A percentile compares a stretch with the other conserved stretches of the same genome.
Evolutionary conservation across 2,113 vertebrate genomes (phyloP).

Genomic region (Papio anubis): DNA sequence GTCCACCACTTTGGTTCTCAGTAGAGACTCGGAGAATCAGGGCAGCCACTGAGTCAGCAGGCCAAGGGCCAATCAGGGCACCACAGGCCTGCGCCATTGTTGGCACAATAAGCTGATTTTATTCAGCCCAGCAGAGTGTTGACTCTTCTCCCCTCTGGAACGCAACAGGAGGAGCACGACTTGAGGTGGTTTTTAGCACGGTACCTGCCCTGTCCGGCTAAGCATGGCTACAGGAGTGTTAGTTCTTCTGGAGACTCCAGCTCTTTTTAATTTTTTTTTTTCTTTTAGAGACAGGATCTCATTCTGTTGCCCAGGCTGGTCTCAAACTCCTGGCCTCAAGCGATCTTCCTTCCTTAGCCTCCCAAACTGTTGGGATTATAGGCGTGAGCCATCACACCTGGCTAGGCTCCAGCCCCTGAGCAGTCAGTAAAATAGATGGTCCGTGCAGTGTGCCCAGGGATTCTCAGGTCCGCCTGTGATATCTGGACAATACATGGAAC

Average conservation of each 20-base stretch:
- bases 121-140: slow-evolving; percentile 19
- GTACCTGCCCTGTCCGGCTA: too few species aligned
- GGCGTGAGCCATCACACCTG: too few species aligned
- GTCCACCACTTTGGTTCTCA: neutral
- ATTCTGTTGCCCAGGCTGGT: too few species aligned
- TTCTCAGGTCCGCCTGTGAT: neutral
- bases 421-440: neutral
- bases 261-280: too few species aligned
- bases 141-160: slow-evolving; percentile 49
- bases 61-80: slow-evolving; percentile 41
- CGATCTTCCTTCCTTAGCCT: too few species aligned
- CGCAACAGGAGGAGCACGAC: neutral
- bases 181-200: neutral
- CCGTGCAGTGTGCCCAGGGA: neutral
- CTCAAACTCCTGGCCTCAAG: too few species aligned
- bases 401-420: neutral
- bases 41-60: slow-evolving; percentile 64
- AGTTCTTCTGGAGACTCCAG: neutral
- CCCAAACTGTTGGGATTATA: too few species aligned
- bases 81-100: neutral
- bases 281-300: too few species aligned
- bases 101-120: neutral
- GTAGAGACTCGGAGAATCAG: neutral
- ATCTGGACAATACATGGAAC: neutral
- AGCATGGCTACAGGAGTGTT: neutral